Base-by-base conservation (phyloP, 2,888 invertebrate genomes). In the Furcula furcula region DNA sequence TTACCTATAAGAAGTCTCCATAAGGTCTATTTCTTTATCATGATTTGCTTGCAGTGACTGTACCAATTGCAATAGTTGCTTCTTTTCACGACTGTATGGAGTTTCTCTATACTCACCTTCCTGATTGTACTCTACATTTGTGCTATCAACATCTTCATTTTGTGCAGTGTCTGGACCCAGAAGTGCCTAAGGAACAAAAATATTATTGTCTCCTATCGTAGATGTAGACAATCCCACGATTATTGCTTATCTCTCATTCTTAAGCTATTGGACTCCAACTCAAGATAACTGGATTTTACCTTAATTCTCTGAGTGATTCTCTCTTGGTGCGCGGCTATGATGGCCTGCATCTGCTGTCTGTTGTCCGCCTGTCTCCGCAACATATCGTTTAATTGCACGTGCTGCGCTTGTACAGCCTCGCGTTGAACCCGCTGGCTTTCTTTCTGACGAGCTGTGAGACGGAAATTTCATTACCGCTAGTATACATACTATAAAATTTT, bases 1-100 rank as follows among this genome's bases (percentile, higher is more conserved):
- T 30, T 72, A 91, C 92, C 91, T 91, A 48, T 91, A 92, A 0
- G 92, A 92, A 37, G 90, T 91, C 63, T 92, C 92, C 83, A 92
- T 83, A 20, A 92, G 65, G 65, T 91, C 91, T 21, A 91, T 83
- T 67, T 92, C 92, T 47, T 91, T 92, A 23, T 91, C 85, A 36
- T 92, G 92, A 46, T 91, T 87, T 47, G 91, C 90, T 55, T 90
- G 90, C 18, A 92, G 60, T 0, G 89, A 86, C 20, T 79, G 77
- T 1, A 91, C 82, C 7, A 91, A 58, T 46, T 88, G 87, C n/a
- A 89, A 40, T 15, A 89, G 65, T 46, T 81, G 88, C 36, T 71
- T 85, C 65, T 65, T 82, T 54, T 74, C 85, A 36, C 69, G 84
- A 3, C 42, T 35, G 19, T 80, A 67, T 0, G 84, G 79, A 31